Percentiles rank a stretch among this genome's conserved stretches.
Evolutionary conservation across 2,113 vertebrate species (phyloP).

Genomic region (Callaeas wilsoni): DNA sequence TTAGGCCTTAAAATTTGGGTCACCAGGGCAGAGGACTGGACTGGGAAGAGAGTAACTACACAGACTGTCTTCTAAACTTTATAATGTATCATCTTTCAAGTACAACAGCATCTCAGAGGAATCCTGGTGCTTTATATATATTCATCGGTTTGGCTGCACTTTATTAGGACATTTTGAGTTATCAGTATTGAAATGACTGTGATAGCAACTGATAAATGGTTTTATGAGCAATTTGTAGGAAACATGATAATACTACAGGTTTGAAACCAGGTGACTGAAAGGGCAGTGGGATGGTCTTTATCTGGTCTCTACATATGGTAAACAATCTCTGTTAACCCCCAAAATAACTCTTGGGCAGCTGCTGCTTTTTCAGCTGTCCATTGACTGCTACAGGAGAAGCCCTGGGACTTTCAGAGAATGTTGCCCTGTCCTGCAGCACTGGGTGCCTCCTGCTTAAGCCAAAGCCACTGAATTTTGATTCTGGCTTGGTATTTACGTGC

Average conservation of each 20-base stretch:
- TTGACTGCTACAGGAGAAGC: background rate
- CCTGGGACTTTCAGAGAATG: background rate
- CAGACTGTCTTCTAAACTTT: background rate
- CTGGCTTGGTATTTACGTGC: background rate
- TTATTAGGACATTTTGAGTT: conserved; percentile 35
- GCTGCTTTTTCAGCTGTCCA: background rate
- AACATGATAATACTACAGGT: background rate
- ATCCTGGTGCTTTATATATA: background rate
- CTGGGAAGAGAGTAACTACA: background rate
- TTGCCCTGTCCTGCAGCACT: background rate
- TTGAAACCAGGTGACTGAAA: background rate
- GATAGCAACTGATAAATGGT: conserved; percentile 45
- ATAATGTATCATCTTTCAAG: background rate
- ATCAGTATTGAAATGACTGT: background rate
- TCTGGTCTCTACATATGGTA: background rate
- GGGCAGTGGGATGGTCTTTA: background rate
- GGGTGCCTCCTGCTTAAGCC: background rate
- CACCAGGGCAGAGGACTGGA: background rate
- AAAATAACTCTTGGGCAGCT: background rate
- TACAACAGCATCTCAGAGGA: background rate
- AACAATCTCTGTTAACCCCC: background rate
- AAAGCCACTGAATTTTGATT: background rate
- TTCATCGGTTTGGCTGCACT: conserved; percentile 18
- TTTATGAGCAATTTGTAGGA: conserved; percentile 51
- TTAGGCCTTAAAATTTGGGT: background rate